A percentile compares a stretch with the other conserved stretches of the same genome.
Conservation (phyloP, 2,113 vertebrate genomes). For the Bettongia penicillata region DNA sequence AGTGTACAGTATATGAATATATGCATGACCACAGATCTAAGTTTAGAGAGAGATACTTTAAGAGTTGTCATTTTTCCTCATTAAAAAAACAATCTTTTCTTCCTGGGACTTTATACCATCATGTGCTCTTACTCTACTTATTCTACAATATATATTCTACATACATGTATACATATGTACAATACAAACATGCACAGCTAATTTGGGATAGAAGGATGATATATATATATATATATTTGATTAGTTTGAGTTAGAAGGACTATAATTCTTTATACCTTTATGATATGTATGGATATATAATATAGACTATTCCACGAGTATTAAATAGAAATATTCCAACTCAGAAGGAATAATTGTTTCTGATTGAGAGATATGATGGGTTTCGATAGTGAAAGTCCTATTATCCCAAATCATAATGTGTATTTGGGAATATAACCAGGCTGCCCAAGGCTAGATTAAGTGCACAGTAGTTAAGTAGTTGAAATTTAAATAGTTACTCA, state of each 20-base stretch:
- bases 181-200: background rate
- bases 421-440: background rate
- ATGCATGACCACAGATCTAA: background rate
- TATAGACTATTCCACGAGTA: no score
- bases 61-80: background rate
- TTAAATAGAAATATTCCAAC: background rate
- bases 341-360: no score
- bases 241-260: no score
- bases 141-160: background rate
- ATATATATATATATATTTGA: no score
- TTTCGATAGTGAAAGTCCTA: background rate
- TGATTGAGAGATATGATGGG: background rate
- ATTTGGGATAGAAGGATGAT: background rate
- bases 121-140: background rate
- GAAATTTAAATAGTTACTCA: background rate
- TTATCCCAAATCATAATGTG: background rate
- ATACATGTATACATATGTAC: background rate
- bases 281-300: background rate
- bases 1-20: background rate
- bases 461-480: slow-evolving; percentile 6
- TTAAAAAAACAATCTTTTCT: background rate
- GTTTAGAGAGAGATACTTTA: background rate
- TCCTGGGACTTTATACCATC: background rate
- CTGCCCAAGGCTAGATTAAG: background rate
- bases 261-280: no score